Conservation (phyloP, 2,888 invertebrate genomes). For the Allygus modestus region DNA sequence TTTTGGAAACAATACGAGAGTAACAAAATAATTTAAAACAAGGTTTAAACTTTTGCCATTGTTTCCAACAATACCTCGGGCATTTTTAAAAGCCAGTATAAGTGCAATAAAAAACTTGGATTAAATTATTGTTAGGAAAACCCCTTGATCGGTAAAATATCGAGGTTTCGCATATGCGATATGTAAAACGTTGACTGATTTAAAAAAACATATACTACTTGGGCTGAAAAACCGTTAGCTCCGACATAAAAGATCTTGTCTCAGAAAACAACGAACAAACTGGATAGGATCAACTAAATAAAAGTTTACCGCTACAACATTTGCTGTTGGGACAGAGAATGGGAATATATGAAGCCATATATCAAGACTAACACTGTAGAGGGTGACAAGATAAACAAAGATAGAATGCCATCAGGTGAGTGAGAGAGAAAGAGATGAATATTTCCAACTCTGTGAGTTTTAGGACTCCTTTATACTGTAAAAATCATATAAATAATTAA, state of each 20-base stretch:
- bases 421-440: slow-evolving; percentile 37
- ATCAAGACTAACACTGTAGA: slow-evolving; percentile 39
- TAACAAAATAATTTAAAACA: no score
- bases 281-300: slow-evolving; percentile 38
- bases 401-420: slow-evolving; percentile 43
- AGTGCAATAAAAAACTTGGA: no score
- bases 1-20: no score
- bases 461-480: not conserved
- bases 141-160: no score
- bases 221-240: not conserved
- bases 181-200: no score
- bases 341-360: slow-evolving; percentile 38
- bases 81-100: no score
- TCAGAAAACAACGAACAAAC: slow-evolving; percentile 1
- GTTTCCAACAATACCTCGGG: no score
- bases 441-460: not conserved
- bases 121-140: no score
- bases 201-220: no score
- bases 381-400: slow-evolving; percentile 52
- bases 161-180: no score
- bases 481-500: slow-evolving; percentile 12
- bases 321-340: slow-evolving; percentile 33
- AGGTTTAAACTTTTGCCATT: no score
- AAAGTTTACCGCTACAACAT: slow-evolving; percentile 36
- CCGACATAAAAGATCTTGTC: not conserved